Percentiles rank a stretch among this genome's conserved stretches.
These are phyloP conservation scores for Entomobrya multifasciata DNA, from an alignment of 2,888 invertebrate species.

Conservation along the genomic window DNA sequence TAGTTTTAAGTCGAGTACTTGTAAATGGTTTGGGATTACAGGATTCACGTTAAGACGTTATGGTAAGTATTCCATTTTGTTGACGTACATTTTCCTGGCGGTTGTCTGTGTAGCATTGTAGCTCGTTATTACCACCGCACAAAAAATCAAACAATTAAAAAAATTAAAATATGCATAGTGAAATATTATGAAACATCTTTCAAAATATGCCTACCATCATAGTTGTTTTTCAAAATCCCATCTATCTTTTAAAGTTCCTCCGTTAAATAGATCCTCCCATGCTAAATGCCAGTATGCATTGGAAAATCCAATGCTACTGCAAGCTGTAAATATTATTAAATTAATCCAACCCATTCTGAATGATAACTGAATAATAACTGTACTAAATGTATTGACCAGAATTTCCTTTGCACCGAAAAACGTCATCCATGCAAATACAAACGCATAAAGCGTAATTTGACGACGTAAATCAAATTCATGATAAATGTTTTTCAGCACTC, in stretches of 20 bases:
- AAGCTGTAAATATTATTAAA: background rate
- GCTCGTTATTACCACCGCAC: conserved; percentile 73
- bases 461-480: no score
- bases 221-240: conserved; percentile 73
- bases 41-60: conserved; percentile 60
- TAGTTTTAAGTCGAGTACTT: conserved; percentile 75
- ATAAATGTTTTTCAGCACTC: no score
- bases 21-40: conserved; percentile 72
- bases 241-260: conserved; percentile 67
- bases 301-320: conserved; percentile 14
- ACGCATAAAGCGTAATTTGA: no score
- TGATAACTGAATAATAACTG: no score
- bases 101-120: conserved; percentile 76
- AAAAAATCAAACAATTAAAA: background rate
- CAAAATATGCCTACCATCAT: conserved; percentile 59
- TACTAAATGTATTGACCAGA: no score
- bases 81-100: conserved; percentile 68
- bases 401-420: no score
- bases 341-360: no score
- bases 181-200: background rate
- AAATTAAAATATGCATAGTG: background rate
- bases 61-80: conserved; percentile 68
- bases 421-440: no score
- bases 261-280: conserved; percentile 73
- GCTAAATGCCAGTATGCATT: conserved; percentile 60